Evolutionary conservation across 2,888 invertebrate genomes (phyloP).

Genomic region (Pomacea canaliculata): DNA sequence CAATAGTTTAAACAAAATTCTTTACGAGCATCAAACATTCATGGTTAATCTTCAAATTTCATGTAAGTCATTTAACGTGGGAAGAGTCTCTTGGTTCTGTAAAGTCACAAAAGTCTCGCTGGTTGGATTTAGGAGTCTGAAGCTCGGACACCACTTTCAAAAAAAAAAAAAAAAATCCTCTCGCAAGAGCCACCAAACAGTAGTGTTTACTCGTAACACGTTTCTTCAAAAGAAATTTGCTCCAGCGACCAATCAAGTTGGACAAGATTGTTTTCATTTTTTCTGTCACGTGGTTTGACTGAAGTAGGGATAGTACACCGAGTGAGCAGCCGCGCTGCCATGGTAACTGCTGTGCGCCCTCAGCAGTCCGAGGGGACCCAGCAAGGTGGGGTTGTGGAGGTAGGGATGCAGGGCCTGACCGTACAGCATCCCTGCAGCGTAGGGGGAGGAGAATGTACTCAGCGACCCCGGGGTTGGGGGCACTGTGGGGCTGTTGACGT

Average conservation of each 20-base stretch:
- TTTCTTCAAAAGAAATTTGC: too few relatives aligned
- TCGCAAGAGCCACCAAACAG: too few relatives aligned
- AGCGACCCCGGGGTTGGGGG: conserved; percentile 53
- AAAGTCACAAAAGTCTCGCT: too few relatives aligned
- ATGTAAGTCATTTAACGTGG: too few relatives aligned
- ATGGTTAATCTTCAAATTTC: too few relatives aligned
- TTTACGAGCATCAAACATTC: too few relatives aligned
- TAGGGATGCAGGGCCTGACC: conserved; percentile 61
- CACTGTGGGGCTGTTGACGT: conserved; percentile 77
- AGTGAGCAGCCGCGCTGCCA: conserved; percentile 45
- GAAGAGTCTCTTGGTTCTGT: too few relatives aligned
- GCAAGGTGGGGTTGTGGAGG: conserved; percentile 47
- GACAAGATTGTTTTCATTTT: not conserved
- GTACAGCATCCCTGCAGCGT: conserved; percentile 57
- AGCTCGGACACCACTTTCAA: too few relatives aligned
- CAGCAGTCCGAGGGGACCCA: conserved; percentile 57
- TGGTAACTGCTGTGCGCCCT: conserved; percentile 55
- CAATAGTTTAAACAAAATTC: too few relatives aligned
- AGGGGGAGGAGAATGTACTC: conserved; percentile 53
- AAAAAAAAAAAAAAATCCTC: too few relatives aligned
- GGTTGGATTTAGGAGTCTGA: too few relatives aligned
- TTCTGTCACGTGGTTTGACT: conserved; percentile 38
- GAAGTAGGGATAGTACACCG: conserved; percentile 47
- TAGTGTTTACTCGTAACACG: too few relatives aligned
- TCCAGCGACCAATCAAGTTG: not conserved